These are phyloP conservation scores for Laterallus jamaicensis DNA, from an alignment of 2,113 vertebrate species.

Conservation along the genomic window DNA sequence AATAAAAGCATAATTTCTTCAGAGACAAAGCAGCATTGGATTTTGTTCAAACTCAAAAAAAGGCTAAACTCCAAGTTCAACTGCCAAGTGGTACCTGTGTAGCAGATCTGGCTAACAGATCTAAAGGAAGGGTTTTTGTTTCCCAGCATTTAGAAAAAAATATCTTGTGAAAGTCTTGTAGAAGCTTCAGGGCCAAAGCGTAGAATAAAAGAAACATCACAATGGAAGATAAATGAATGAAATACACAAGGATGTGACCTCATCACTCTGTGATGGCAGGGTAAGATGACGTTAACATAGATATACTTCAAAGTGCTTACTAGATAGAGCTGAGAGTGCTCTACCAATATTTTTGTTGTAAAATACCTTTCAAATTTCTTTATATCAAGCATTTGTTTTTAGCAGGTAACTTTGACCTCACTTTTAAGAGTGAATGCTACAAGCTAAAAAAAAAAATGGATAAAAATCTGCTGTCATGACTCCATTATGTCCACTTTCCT, in stretches of 20 bases:
- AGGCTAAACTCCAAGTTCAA: neutral
- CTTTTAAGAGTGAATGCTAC: neutral
- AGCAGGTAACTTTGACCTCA: neutral
- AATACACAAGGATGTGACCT: neutral
- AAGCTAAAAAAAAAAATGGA: neutral
- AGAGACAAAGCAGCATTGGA: neutral
- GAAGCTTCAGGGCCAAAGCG: neutral
- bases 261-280: neutral
- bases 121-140: neutral
- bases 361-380: neutral
- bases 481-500: neutral
- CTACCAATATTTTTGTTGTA: neutral
- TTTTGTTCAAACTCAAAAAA: neutral
- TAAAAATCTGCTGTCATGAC: neutral
- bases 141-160: neutral
- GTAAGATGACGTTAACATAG: neutral
- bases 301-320: neutral
- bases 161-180: neutral
- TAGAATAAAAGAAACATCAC: neutral
- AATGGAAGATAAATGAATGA: neutral
- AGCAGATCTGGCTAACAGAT: neutral
- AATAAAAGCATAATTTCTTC: neutral
- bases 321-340: neutral
- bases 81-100: neutral
- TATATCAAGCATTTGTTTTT: neutral